Conservation (phyloP, 2,888 invertebrate genomes). For the Latrodectus hesperus region DNA sequence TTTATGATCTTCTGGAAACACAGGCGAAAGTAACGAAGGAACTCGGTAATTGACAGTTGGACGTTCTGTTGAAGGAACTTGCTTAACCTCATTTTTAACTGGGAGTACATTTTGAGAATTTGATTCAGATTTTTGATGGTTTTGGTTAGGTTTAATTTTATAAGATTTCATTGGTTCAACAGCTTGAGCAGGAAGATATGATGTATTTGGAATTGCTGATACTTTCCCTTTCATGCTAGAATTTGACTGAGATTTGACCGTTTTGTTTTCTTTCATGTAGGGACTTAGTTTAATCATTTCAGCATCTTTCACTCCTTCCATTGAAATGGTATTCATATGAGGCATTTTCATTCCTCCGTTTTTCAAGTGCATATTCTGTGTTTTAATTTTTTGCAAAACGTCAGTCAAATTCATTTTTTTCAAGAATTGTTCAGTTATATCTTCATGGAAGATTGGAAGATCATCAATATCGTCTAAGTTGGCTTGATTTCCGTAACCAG, state of each 20-base stretch:
- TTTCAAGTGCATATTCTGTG: neutral
- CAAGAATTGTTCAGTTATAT: conserved; percentile 50
- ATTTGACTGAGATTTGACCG: neutral
- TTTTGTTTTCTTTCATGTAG: neutral
- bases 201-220: neutral
- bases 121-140: neutral
- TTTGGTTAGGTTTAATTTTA: neutral
- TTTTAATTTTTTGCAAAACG: neutral
- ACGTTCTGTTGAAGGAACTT: neutral
- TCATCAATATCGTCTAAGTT: conserved; percentile 51
- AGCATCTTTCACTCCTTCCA: neutral
- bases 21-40: conserved; percentile 16
- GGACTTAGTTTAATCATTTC: neutral
- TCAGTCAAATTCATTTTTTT: conserved; percentile 56
- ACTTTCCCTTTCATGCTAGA: neutral
- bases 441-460: conserved; percentile 42
- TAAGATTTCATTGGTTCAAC: neutral
- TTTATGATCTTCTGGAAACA: conserved; percentile 38
- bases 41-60: conserved; percentile 51
- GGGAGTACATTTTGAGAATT: neutral
- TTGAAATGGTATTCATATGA: neutral
- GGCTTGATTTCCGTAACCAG: conserved; percentile 62
- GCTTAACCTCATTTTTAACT: neutral
- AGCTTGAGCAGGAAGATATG: neutral
- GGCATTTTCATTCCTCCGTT: neutral